Evolutionary conservation across 30 jellyfish, hydroid and myxozoan species (phyloP).

Genomic region (Turritopsis rubra): DNA sequence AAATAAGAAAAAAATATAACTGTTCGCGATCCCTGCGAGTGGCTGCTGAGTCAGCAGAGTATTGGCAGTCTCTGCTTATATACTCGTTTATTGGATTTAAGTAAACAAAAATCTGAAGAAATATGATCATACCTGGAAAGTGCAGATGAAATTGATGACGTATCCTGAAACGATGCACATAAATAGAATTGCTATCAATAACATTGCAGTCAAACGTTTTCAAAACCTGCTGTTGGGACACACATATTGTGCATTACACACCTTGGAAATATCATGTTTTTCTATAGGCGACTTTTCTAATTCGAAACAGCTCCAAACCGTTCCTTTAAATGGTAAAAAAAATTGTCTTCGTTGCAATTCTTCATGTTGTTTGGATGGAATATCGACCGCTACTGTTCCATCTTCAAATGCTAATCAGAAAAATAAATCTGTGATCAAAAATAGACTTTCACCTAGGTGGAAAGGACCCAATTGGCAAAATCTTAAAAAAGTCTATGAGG

Average conservation of each 20-base stretch:
- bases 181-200: too few relatives aligned
- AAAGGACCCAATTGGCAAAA: too few relatives aligned
- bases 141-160: background rate
- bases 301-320: slow-evolving; percentile 24
- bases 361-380: slow-evolving; percentile 23
- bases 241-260: background rate
- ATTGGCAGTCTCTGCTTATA: background rate
- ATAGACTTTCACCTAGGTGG: too few relatives aligned
- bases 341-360: slow-evolving; percentile 16
- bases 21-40: too few relatives aligned
- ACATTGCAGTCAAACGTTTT: too few relatives aligned
- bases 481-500: too few relatives aligned
- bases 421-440: background rate
- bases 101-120: background rate
- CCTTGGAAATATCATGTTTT: too few relatives aligned
- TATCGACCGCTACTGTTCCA: background rate
- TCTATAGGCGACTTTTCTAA: background rate
- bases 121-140: background rate
- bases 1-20: too few relatives aligned
- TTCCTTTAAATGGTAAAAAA: slow-evolving; percentile 13
- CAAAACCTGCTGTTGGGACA: background rate
- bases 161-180: background rate
- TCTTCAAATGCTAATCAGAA: background rate
- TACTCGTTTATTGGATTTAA: background rate
- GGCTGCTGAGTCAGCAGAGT: too few relatives aligned